Base-by-base conservation (phyloP, 2,797 vertebrate genomes). In the Gephyroberyx darwinii region DNA sequence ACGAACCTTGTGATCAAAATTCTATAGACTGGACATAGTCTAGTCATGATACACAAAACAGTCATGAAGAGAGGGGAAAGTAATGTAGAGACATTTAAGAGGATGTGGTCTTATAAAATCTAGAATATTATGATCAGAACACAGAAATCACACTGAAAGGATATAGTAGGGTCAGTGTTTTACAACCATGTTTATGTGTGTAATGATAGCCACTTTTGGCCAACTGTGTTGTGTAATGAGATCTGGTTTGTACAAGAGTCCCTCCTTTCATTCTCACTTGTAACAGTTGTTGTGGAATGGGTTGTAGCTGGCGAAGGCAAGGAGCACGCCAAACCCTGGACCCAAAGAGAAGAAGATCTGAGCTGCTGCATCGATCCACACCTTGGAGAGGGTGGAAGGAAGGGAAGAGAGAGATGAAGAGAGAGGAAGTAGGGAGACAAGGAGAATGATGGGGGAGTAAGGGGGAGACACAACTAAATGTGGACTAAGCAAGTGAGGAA, bases 281-380 rank as follows among this genome's bases (percentile, higher is more conserved):
- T 98, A 99, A 86, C 98, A 99, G 93, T 99, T 99, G 95, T 99
- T 99, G 90, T 97, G 95, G 92, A 99, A 99, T 7, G 97, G 98
- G 90, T 99, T 99, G 93, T 99, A 99, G 91, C 98, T 99, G 59
- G 98, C 96, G 19, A 96, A 98, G 70, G 98, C 98, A 39, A 99
- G 89, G 0, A 99, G 94, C 17, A 99, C 98, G 0, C 98, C 98
- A 43, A 99, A 99, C 5, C 98, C 98, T 0, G 98, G 98, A 22
- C 98, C 98, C 10, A 99, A 92, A 7, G 98, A 99, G 92, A 99
- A 99, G 89, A 99, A 99, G 84, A 99, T 98, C 93, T 99, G 98
- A 70, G 97, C 96, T 2, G 98, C 98, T 16, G 98, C 98, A 65
- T 99, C 98, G 6, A 99, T 94, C 98, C 98, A 99, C 68, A 99